These are phyloP conservation scores for Oxyscelio sp. DNA, from an alignment of 2,888 invertebrate species.

Conservation along the genomic window DNA sequence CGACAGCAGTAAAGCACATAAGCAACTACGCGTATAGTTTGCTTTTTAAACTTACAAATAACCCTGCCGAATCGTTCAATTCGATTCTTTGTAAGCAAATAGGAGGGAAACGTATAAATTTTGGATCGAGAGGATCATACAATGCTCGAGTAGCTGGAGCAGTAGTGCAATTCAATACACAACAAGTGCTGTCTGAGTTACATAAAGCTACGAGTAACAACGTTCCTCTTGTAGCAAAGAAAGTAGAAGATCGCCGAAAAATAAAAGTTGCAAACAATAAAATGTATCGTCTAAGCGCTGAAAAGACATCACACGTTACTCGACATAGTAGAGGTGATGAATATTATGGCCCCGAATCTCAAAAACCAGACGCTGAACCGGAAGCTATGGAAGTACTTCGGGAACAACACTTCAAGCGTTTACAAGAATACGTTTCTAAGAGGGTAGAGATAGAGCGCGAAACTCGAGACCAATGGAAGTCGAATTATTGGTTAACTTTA, in stretches of 20 bases:
- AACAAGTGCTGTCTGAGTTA: no score
- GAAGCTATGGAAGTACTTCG: slow-evolving; percentile 25
- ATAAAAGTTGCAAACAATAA: no score
- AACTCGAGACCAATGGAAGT: slow-evolving; percentile 44
- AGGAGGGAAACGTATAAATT: slow-evolving; percentile 39
- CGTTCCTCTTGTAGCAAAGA: neutral
- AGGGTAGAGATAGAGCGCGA: no score
- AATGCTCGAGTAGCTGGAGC: slow-evolving; percentile 1
- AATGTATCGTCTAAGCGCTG: no score
- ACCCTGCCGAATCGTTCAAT: no score
- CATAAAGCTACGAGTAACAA: neutral
- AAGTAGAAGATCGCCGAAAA: neutral
- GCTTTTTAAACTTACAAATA: neutral
- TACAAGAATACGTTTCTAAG: no score
- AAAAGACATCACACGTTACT: no score
- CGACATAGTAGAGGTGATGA: no score
- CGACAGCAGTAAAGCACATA: no score
- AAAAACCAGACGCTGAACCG: neutral
- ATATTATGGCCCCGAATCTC: no score
- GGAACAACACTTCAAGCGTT: no score
- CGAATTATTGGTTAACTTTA: slow-evolving; percentile 41
- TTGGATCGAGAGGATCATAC: slow-evolving; percentile 9
- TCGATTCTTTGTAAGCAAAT: slow-evolving; percentile 30
- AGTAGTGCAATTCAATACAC: slow-evolving; percentile 3
- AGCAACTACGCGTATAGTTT: neutral